phyloP scores from a whole-genome alignment of 2,797 vertebrate genomes.

The Clamator glandarius region DNA sequence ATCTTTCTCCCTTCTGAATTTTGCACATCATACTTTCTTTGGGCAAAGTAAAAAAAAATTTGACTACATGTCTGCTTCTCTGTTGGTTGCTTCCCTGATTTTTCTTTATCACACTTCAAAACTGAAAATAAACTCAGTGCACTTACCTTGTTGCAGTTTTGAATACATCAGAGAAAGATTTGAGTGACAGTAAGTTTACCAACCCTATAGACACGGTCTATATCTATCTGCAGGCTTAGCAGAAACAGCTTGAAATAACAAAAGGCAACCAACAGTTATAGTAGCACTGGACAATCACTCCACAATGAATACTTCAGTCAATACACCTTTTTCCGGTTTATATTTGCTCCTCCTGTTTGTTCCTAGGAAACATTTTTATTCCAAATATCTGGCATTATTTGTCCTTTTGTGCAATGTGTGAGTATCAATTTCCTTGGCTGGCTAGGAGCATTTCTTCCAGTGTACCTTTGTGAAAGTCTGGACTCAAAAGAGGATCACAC shows the following conservation, averaged over 20 bases:
- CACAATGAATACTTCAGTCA: neutral
- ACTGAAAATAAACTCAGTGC: neutral
- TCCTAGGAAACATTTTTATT: neutral
- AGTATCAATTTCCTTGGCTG: neutral
- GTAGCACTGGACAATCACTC: neutral
- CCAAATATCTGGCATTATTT: neutral
- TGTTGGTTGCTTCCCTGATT: neutral
- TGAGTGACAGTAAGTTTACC: neutral
- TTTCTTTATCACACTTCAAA: neutral
- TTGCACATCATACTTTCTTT: neutral
- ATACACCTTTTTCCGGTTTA: neutral
- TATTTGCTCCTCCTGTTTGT: neutral
- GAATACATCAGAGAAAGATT: neutral
- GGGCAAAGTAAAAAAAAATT: neutral
- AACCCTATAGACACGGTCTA: neutral
- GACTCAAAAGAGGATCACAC: neutral
- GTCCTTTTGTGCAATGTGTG: neutral
- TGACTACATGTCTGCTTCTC: neutral
- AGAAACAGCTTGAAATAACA: neutral
- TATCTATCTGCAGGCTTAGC: neutral
- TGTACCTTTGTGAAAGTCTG: neutral
- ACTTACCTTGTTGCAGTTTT: constrained; percentile 6
- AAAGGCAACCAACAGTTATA: neutral
- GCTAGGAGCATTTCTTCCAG: neutral
- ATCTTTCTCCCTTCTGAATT: neutral